Evolutionary conservation across 2,797 vertebrate genomes (phyloP), one percentile per base, ranked within the genome.

Genomic region (Hydrolagus colliei): DNA sequence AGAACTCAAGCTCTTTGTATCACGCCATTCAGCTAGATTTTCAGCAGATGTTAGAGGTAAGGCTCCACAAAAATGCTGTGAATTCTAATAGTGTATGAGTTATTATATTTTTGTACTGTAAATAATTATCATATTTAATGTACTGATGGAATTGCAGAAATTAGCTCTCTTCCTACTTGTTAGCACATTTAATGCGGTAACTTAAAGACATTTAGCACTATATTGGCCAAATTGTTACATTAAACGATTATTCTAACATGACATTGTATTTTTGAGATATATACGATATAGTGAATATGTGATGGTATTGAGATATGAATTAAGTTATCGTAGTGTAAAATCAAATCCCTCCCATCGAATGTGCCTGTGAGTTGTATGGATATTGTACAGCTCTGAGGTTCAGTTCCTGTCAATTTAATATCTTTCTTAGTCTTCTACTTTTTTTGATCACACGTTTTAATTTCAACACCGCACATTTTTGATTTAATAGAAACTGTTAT

Each of bases 1-100:
- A 92, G 98, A 99, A 88, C 94, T 99, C 86, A 99, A 99, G 89
- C 96, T 99, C 88, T 99, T 99, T 87, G 98, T 99, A 86, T 99
- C 98, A 88, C 95, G 98, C 90, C 98, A 99, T 92, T 99, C 98
- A 0, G 98, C 97, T 86, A 94, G 97, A 87, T 99, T 99, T 90
- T 98, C 98, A 89, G 95, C 97, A 71, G 97, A 98, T 87, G 95
- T 97, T 87, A 94, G 92, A 98, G 98, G 98, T 99, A 94, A 95
- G 93, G 80, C 20, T n/a, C 86, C 4, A n/a, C 10, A 20, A 9
- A 59, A 18, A 61, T 71, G 16, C 18, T 68, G 9, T 71, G 41
- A 71, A 2, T 84, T 20, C 63, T 11, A 65, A 22, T 14, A 62
- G 10, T 27, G 22, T 79, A 62, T 79, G 61, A 79, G 62, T 68